phyloP scores from a whole-genome alignment of 1,140 invertebrate genomes.

The Arion vulgaris region DNA sequence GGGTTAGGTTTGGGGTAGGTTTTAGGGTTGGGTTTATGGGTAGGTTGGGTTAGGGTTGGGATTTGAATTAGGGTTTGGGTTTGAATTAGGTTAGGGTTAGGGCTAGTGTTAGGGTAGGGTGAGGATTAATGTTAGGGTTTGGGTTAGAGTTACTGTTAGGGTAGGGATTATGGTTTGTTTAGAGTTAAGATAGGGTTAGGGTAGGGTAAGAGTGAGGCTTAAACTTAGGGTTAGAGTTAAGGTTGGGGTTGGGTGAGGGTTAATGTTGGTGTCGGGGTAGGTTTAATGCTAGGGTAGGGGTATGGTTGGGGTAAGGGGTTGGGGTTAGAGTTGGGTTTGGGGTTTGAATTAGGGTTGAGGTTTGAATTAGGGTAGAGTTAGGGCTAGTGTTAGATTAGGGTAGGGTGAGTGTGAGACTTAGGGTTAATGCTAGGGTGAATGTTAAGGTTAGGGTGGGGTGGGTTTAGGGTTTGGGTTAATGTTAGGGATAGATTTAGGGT shows the following conservation, averaged over 20 bases:
- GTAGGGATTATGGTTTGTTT: background rate
- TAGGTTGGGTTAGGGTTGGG: constrained; percentile 20
- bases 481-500: constrained; percentile 40
- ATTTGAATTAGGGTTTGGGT: constrained; percentile 47
- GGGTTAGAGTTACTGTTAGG: constrained; percentile 39
- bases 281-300: constrained; percentile 19
- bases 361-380: constrained; percentile 47
- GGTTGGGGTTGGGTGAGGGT: constrained; percentile 43
- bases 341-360: constrained; percentile 41
- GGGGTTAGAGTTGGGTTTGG: constrained; percentile 23
- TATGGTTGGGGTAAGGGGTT: background rate
- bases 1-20: constrained; percentile 25
- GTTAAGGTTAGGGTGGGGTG: constrained; percentile 38
- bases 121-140: constrained; percentile 43
- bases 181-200: constrained; percentile 12
- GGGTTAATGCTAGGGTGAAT: constrained; percentile 47
- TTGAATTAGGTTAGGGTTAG: constrained; percentile 45
- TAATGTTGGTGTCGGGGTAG: constrained; percentile 42
- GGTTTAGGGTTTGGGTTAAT: constrained; percentile 32
- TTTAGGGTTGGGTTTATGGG: constrained; percentile 13
- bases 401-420: constrained; percentile 37
- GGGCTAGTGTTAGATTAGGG: constrained; percentile 21
- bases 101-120: constrained; percentile 47
- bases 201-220: constrained; percentile 39
- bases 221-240: constrained; percentile 41